These are phyloP conservation scores for Pachydiplax longipennis DNA, from an alignment of 2,888 invertebrate species.

Conservation along the genomic window DNA sequence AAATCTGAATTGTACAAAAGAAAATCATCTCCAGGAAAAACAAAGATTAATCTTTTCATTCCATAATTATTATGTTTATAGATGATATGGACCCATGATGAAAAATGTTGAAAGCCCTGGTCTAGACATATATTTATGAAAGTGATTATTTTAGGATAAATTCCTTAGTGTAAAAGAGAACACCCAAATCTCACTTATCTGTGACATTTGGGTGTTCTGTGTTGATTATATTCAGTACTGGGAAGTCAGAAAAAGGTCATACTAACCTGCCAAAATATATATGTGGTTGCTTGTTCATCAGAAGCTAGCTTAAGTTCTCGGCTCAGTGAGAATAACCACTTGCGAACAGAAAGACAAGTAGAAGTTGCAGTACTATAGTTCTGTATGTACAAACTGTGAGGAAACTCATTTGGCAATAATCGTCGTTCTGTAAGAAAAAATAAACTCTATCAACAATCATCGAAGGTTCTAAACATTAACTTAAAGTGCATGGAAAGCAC, in stretches of 20 bases:
- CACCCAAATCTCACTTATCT: no score
- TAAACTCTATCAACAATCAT: neutral
- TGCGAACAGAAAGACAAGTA: constrained; percentile 87
- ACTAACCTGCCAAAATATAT: constrained; percentile 81
- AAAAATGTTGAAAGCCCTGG: no score
- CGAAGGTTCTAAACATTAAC: neutral
- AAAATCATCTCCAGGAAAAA: no score
- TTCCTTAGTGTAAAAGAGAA: no score
- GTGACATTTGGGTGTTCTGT: no score
- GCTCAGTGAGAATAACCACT: constrained; percentile 83
- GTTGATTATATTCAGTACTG: no score
- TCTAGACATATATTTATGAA: no score
- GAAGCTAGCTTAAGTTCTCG: constrained; percentile 72
- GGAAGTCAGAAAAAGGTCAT: neutral
- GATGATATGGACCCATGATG: neutral
- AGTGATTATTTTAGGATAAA: no score
- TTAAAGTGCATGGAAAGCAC: neutral
- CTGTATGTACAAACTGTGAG: constrained; percentile 97
- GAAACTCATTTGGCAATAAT: constrained; percentile 90
- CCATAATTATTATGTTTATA: no score
- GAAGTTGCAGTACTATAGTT: constrained; percentile 98
- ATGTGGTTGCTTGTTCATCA: constrained; percentile 79
- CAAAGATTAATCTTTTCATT: no score
- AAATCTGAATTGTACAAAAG: no score
- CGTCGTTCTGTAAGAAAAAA: constrained; percentile 79